These are phyloP conservation scores for Papilio polytes DNA, from an alignment of 1,140 invertebrate species.

Conservation along the genomic window DNA sequence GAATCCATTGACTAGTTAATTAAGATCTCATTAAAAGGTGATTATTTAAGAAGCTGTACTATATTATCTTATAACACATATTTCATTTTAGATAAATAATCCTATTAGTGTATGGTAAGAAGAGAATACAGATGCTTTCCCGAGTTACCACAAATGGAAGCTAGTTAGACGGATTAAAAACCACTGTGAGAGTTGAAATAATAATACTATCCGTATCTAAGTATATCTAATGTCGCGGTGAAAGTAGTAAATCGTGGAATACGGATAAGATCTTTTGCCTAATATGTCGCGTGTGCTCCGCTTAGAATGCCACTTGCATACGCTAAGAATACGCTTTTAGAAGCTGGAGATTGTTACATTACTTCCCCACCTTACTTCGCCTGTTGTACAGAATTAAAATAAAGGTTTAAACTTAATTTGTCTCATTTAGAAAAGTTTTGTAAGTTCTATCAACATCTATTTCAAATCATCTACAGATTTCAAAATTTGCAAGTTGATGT, in stretches of 20 bases:
- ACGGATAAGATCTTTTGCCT: slow-evolving; percentile 40
- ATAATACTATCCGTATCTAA: slow-evolving; percentile 25
- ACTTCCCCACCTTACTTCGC: not conserved
- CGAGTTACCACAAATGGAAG: slow-evolving; percentile 13
- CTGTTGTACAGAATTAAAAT: not conserved
- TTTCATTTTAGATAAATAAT: not conserved
- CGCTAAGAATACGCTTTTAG: slow-evolving; percentile 6
- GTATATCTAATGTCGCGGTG: slow-evolving; percentile 27
- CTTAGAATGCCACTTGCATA: slow-evolving; percentile 29
- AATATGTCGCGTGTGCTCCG: slow-evolving; percentile 34
- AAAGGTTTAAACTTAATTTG: too few species aligned
- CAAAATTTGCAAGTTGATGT: too few species aligned
- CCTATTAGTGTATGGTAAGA: not conserved
- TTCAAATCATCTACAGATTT: not conserved
- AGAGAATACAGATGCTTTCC: slow-evolving; percentile 1
- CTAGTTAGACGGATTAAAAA: slow-evolving; percentile 24
- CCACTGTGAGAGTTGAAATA: slow-evolving; percentile 38
- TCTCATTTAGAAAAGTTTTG: too few species aligned
- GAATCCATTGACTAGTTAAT: not conserved
- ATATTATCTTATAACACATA: not conserved
- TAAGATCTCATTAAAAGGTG: not conserved
- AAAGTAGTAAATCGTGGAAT: slow-evolving; percentile 37
- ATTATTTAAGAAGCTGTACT: too few species aligned
- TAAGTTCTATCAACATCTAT: not conserved
- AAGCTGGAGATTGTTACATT: not conserved